Evolutionary conservation across 2,113 vertebrate genomes (phyloP), one percentile per base, ranked within the genome.

Genomic region (Nesogale talazaci): DNA sequence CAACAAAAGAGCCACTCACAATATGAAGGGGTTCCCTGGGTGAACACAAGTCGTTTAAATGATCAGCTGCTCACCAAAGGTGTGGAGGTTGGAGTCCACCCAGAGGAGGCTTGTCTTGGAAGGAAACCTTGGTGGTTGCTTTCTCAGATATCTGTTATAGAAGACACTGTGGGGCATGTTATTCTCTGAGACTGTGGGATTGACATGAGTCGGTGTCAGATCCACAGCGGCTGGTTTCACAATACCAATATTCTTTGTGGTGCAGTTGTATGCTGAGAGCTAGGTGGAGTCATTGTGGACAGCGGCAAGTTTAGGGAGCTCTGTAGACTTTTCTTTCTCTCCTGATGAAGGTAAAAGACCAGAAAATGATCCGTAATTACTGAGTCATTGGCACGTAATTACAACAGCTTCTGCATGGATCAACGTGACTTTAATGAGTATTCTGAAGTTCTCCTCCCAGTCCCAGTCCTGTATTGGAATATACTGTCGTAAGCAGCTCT

Each of bases 281-380:
- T 75, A 78, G 52, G 42, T 2, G 38, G 23, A 16, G 2, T 46
- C 38, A 67, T 0, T 42, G 8, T 46, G 57, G 65, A 57, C 52
- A 83, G 83, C 63, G 84, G 38, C 79, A 91, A 82, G 67, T 69
- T 80, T 69, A 78, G 59, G 82, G 74, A 75, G 27, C 34, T 77
- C 27, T 67, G 56, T 90, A 38, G 59, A 79, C 85, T 87, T 80
- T 61, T 29, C 29, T 52, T 83, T 65, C n/a, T 85, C 38, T 75
- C 81, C 87, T 91, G 79, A 87, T 76, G 85, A 92, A 89, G 87
- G 46, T 77, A 57, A 78, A 95, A 89, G 89, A 40, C 72, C 88
- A 87, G 93, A 94, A 95, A 79, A 94, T 79, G 42, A 38, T n/a
- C 38, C 29, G 4, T 84, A 86, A 82, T 94, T 79, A 93, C 38